Evolutionary conservation across 1,140 invertebrate genomes (phyloP).

Genomic region (Pogonus chalceus): DNA sequence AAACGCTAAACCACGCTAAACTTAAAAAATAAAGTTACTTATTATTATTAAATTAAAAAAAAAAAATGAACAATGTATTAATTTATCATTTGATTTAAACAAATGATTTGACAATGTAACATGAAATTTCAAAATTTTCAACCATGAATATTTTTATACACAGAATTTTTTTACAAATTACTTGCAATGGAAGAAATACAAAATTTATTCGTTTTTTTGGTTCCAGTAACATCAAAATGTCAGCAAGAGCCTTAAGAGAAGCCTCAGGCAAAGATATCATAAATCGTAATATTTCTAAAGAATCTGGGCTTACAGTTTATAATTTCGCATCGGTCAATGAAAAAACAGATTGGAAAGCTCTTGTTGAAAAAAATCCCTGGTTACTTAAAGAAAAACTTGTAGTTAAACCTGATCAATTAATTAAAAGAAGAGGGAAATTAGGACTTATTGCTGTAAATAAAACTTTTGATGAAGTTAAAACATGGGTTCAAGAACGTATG

Average conservation of each 20-base stretch:
- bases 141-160: no score
- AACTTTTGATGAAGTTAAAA: slow-evolving; percentile 61
- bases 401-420: slow-evolving; percentile 97
- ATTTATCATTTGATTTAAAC: no score
- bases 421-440: slow-evolving; percentile 94
- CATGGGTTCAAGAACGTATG: slow-evolving; percentile 84
- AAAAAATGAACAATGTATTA: no score
- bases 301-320: slow-evolving; percentile 63
- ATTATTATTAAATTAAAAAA: no score
- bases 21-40: no score
- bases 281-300: slow-evolving; percentile 65
- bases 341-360: slow-evolving; percentile 67
- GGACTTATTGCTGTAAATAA: slow-evolving; percentile 91
- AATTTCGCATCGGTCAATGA: slow-evolving; percentile 73
- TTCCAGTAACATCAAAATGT: slow-evolving; percentile 54
- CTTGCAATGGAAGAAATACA: background rate
- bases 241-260: slow-evolving; percentile 95
- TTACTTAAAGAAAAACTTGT: slow-evolving; percentile 74
- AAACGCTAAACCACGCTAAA: no score
- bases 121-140: no score
- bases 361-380: slow-evolving; percentile 77
- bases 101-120: no score
- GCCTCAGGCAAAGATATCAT: slow-evolving; percentile 91
- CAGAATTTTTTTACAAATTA: background rate
- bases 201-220: background rate